Conservation (phyloP, 2,797 vertebrate species). For the Cuculus canorus region DNA sequence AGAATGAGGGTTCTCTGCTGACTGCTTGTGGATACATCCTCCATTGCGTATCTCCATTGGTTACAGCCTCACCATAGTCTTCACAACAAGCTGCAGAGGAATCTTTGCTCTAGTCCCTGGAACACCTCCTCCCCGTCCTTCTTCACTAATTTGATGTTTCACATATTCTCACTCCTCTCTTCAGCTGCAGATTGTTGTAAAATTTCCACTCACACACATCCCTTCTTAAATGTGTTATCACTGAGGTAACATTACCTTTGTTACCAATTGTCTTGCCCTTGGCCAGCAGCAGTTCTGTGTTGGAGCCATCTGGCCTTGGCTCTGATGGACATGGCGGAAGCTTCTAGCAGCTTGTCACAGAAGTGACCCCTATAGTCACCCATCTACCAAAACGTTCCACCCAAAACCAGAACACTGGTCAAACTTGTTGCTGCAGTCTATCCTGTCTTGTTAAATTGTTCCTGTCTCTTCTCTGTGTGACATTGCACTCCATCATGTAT, state of each 20-base stretch:
- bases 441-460: neutral
- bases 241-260: fast-evolving
- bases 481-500: neutral
- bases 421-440: neutral
- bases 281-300: fast-evolving
- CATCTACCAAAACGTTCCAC: neutral
- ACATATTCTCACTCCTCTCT: neutral
- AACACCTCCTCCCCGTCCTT: neutral
- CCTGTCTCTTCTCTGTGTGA: neutral
- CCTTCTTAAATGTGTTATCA: neutral
- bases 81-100: neutral
- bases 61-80: neutral
- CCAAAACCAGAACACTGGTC: neutral
- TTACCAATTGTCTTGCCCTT: fast-evolving
- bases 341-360: neutral
- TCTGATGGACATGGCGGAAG: fast-evolving
- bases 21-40: neutral
- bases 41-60: fast-evolving
- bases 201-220: neutral
- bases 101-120: too few relatives aligned
- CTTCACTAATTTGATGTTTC: neutral
- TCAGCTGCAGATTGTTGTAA: too few relatives aligned
- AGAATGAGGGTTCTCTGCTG: too few relatives aligned
- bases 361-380: neutral
- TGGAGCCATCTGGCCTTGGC: neutral